Conservation (phyloP, 1,140 invertebrate species). For the Plutomurus gul region DNA sequence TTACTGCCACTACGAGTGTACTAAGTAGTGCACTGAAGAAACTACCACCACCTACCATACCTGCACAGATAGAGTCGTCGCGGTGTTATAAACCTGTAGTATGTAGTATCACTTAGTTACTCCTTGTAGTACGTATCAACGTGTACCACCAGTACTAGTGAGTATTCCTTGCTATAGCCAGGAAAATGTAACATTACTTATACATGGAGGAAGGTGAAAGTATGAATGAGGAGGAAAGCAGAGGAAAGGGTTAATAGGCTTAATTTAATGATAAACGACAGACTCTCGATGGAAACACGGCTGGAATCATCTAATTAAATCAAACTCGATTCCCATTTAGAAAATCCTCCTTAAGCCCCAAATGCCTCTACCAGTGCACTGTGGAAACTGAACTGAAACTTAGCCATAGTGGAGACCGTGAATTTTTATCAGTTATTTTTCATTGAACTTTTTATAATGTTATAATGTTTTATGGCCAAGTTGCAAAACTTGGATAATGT, state of each 20-base stretch:
- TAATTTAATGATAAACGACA: constrained; percentile 49
- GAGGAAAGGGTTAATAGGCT: constrained; percentile 40
- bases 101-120: background rate
- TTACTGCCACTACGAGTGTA: too few species aligned
- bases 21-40: too few species aligned
- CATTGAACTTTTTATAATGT: background rate
- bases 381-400: background rate
- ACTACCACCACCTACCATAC: too few species aligned
- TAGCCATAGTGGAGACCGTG: background rate
- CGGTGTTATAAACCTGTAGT: background rate
- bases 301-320: constrained; percentile 35
- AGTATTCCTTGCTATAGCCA: background rate
- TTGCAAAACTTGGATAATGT: too few species aligned
- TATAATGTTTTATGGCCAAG: too few species aligned
- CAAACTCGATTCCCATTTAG: constrained; percentile 40
- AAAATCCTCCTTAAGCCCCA: constrained; percentile 27
- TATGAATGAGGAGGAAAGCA: background rate
- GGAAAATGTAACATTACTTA: background rate
- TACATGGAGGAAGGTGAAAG: background rate
- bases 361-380: background rate
- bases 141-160: background rate
- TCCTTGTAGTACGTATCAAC: background rate
- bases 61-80: too few species aligned
- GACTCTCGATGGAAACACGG: background rate
- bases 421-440: constrained; percentile 22